Evolutionary conservation across 2,888 invertebrate species (phyloP), one percentile per base, ranked within the genome.

Genomic region (Drosophila pullipes): DNA sequence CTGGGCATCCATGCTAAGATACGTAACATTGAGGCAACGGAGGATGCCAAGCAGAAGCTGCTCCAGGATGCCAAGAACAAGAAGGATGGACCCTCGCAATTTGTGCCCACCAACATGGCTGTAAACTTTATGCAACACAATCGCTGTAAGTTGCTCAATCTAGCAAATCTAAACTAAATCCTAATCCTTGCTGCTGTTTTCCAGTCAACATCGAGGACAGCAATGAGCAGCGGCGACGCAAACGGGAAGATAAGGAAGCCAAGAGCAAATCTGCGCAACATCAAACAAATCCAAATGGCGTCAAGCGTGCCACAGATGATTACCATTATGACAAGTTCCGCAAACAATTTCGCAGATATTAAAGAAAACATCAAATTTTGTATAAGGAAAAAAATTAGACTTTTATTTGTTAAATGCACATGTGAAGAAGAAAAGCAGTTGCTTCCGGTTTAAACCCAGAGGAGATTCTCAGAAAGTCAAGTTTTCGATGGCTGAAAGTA

Each of bases 1-100:
- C 95, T 99, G 62, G 99, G 99, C n/a, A 99, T 99, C 85, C 98
- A 99, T 91, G 98, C 98, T 0, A 99, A 99, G 94, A 99, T 99
- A 76, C 96, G 96, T 91, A 99, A 99, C 93, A 99, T 99, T 83
- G 99, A 99, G 95, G 98, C 99, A 0, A 99, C 99, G 0, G 99
- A 99, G 94, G 99, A 98, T 91, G 99, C 99, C 0, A 99, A 99
- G 94, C 96, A 98, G 93, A 97, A 96, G 93, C 94, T 99, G 41
- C 92, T 99, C 28, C 96, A 97, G 94, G 98, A 99, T 85, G 95
- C 97, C 70, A 96, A 97, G 91, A 97, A 97, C 87, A 98, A 98
- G 93, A 98, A 98, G 91, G 98, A 98, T 93, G 97, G 96, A 0
- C 98, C 98, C 0, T 98, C 98, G 0, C 97, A 97, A 83, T 99